Percentiles rank a stretch among this genome's conserved stretches.
These are phyloP conservation scores for Conus ventricosus DNA, from an alignment of 1,140 invertebrate species.

Conservation along the genomic window DNA sequence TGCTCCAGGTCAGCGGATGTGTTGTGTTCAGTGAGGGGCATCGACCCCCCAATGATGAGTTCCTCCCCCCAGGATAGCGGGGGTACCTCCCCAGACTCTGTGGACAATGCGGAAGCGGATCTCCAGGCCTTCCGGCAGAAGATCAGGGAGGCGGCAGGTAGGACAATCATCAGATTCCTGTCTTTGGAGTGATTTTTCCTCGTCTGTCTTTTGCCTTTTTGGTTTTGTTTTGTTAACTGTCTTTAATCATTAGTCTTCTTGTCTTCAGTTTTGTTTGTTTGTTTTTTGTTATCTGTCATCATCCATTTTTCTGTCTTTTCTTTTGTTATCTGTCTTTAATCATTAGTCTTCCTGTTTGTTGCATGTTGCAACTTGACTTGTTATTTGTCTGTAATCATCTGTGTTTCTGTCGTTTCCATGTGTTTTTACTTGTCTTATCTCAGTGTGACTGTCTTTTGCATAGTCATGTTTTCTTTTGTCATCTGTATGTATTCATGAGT, in stretches of 20 bases:
- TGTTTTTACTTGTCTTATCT: neutral
- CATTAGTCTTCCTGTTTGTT: neutral
- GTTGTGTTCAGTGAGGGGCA: neutral
- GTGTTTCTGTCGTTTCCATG: neutral
- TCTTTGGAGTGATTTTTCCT: too few species aligned
- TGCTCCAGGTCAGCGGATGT: neutral
- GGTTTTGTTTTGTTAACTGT: neutral
- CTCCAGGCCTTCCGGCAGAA: slow-evolving; percentile 8
- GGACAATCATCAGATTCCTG: neutral
- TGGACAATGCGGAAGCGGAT: neutral
- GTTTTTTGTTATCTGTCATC: neutral
- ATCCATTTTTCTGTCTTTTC: too few species aligned
- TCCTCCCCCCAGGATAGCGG: neutral
- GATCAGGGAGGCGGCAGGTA: neutral
- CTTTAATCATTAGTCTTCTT: too few species aligned
- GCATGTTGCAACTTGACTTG: neutral
- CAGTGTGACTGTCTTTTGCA: neutral
- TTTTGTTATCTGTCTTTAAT: too few species aligned
- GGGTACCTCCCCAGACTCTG: neutral
- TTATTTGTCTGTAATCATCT: neutral
- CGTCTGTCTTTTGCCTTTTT: too few species aligned
- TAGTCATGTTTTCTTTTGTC: too few species aligned
- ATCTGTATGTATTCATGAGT: neutral
- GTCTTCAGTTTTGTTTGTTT: neutral
- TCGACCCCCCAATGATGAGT: neutral